These are phyloP conservation scores for Marmota flaviventris DNA, from an alignment of 2,113 vertebrate genomes.

Conservation along the genomic window DNA sequence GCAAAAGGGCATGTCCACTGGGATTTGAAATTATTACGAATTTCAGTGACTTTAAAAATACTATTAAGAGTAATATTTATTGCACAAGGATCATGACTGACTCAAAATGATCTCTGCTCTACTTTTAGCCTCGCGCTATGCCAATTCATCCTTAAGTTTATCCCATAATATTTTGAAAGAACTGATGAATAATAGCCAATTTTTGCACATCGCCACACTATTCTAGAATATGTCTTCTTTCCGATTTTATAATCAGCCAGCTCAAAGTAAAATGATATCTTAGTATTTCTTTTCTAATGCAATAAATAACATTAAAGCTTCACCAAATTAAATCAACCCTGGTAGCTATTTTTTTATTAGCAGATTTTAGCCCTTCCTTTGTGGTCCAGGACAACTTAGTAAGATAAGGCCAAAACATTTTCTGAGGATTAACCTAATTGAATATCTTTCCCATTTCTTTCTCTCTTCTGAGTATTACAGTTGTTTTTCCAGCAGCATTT, in stretches of 20 bases:
- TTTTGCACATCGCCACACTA: conserved; percentile 27
- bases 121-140: too few species aligned
- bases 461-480: conserved; percentile 15
- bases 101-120: not conserved
- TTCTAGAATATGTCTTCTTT: not conserved
- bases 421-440: conserved; percentile 38
- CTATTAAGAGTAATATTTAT: not conserved
- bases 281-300: not conserved
- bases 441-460: not conserved
- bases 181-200: not conserved
- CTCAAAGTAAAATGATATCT: conserved; percentile 11
- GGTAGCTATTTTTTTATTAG: conserved; percentile 47
- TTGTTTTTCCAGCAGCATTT: conserved; percentile 48
- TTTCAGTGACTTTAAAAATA: not conserved
- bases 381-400: not conserved
- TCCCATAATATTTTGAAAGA: conserved; percentile 55
- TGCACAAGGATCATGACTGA: not conserved
- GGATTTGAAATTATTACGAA: conserved; percentile 25
- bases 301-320: not conserved
- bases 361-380: not conserved
- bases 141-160: too few species aligned
- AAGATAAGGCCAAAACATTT: conserved; percentile 22
- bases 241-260: not conserved
- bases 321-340: not conserved
- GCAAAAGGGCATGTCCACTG: not conserved